Percentiles rank a stretch among this genome's conserved stretches.
Evolutionary conservation across 2,113 vertebrate species (phyloP).

Genomic region (Poeciliopsis prolifica): DNA sequence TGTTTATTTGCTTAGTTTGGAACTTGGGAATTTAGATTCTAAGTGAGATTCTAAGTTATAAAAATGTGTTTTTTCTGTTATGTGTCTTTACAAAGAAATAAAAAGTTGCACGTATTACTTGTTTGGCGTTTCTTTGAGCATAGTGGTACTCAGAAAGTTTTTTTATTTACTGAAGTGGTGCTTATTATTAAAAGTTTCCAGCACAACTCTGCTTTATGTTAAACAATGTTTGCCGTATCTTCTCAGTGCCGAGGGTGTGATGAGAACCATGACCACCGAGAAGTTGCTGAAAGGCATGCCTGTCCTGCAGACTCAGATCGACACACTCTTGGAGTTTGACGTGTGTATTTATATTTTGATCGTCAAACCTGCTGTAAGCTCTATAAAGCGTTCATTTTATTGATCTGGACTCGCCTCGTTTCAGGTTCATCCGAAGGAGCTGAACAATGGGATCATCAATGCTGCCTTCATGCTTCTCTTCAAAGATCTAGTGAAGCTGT

Average conservation of each 20-base stretch:
- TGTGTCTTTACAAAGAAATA: not conserved
- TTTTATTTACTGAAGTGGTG: not conserved
- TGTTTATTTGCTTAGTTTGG: not conserved
- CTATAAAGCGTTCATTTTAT: not conserved
- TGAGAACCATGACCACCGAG: slow-evolving; percentile 97
- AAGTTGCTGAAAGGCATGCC: slow-evolving; percentile 99
- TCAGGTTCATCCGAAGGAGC: slow-evolving; percentile 96
- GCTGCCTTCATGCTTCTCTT: slow-evolving; percentile 96
- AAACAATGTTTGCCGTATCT: slow-evolving; percentile 15
- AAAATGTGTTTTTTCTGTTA: not conserved
- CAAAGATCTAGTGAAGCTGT: slow-evolving; percentile 99
- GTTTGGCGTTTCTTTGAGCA: too few relatives aligned
- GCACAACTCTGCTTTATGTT: not conserved
- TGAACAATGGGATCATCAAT: slow-evolving; percentile 98
- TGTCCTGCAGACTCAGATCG: slow-evolving; percentile 94
- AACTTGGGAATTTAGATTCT: not conserved
- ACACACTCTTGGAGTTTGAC: slow-evolving; percentile 96
- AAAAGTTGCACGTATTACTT: not conserved
- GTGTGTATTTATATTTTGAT: slow-evolving; percentile 68
- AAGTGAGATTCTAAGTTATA: not conserved
- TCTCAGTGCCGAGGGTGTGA: slow-evolving; percentile 93
- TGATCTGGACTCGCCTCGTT: not conserved
- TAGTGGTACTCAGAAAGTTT: not conserved
- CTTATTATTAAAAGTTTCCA: not conserved
- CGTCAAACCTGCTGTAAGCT: not conserved